A percentile compares a stretch with the other conserved stretches of the same genome.
These are phyloP conservation scores for Cremastobaeus sp. DNA, from an alignment of 2,888 invertebrate species.

Conservation along the genomic window DNA sequence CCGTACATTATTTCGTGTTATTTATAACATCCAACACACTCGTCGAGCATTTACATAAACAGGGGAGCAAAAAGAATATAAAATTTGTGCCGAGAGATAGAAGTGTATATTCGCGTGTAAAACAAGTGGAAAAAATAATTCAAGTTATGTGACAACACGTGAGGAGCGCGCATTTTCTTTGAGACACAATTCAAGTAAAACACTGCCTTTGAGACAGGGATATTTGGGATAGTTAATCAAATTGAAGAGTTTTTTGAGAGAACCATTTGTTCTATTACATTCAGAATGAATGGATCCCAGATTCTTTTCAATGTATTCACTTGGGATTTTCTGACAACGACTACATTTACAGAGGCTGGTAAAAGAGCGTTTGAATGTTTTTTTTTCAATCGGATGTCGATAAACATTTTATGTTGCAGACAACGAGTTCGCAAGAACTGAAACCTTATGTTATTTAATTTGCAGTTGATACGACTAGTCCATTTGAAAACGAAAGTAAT, in stretches of 20 bases:
- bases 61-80: slow-evolving; percentile 30
- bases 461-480: no score
- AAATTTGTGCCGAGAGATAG: slow-evolving; percentile 16
- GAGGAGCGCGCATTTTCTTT: slow-evolving; percentile 6
- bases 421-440: no score
- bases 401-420: no score
- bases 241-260: slow-evolving; percentile 8
- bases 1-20: slow-evolving; percentile 44
- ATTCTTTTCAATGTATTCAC: background rate
- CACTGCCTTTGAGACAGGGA: slow-evolving; percentile 10
- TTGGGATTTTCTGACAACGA: no score
- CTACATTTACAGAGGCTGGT: no score
- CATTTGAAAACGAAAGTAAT: background rate
- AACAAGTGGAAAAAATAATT: slow-evolving; percentile 36
- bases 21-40: slow-evolving; percentile 35
- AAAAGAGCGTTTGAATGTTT: no score
- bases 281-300: no score
- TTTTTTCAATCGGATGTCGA: no score
- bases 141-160: slow-evolving; percentile 24
- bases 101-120: slow-evolving; percentile 9
- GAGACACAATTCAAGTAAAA: slow-evolving; percentile 15
- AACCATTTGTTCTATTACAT: no score
- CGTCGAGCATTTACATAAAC: slow-evolving; percentile 38
- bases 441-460: no score
- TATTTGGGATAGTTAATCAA: slow-evolving; percentile 10